Evolutionary conservation across 37 sponge, comb jelly and placozoan species (phyloP).

Genomic region (Axinella damicornis): DNA sequence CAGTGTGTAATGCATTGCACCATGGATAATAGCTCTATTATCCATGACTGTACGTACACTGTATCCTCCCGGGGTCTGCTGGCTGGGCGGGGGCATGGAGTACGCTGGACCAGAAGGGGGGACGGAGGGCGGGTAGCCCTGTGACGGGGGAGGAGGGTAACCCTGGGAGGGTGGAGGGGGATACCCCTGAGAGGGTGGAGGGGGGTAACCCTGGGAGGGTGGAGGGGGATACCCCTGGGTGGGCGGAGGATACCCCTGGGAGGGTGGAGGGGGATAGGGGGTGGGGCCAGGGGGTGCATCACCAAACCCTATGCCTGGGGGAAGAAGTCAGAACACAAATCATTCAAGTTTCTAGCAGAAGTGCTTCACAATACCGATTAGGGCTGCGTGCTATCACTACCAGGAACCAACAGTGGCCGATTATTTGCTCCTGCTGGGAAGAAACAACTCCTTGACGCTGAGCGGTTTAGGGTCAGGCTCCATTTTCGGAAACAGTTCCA

Average conservation of each 20-base stretch:
- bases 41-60: background rate
- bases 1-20: too few species aligned
- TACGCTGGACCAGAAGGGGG: background rate
- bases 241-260: background rate
- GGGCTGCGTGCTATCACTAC: too few species aligned
- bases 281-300: background rate
- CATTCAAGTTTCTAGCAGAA: too few species aligned
- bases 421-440: too few species aligned
- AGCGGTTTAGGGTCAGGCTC: too few species aligned
- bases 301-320: too few species aligned
- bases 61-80: background rate
- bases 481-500: too few species aligned
- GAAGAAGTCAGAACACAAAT: too few species aligned
- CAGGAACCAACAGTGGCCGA: too few species aligned
- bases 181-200: background rate
- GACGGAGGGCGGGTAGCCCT: background rate
- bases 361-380: too few species aligned
- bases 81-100: background rate
- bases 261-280: background rate
- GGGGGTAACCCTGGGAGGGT: slow-evolving; percentile 4
- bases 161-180: background rate
- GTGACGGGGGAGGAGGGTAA: background rate
- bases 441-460: too few species aligned
- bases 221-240: background rate
- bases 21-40: too few species aligned